Evolutionary conservation across 1,140 invertebrate species (phyloP).

Genomic region (Drosophila yakuba): DNA sequence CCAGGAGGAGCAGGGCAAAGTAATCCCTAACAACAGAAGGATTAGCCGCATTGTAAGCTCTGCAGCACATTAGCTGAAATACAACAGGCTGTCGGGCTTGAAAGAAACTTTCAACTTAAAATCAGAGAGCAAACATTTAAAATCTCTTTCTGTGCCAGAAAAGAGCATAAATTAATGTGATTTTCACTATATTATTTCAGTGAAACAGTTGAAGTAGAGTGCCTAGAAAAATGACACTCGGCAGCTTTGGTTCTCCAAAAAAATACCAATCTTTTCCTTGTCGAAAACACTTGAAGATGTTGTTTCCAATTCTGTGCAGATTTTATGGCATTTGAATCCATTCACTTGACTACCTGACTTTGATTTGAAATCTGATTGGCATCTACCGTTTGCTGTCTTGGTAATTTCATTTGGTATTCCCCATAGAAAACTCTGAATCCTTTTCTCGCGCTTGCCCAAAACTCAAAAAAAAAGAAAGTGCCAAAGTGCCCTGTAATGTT

Average conservation of each 20-base stretch:
- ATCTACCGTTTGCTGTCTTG: conserved; percentile 22
- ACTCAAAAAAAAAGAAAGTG: background rate
- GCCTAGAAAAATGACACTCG: no score
- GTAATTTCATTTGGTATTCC: conserved; percentile 31
- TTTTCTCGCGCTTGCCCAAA: background rate
- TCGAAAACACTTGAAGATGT: background rate
- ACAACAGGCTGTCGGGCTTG: background rate
- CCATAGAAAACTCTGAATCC: conserved; percentile 3
- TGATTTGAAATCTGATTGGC: conserved; percentile 28
- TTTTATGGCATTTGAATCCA: conserved; percentile 5
- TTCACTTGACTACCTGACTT: conserved; percentile 25
- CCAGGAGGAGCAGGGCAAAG: background rate
- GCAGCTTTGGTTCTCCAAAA: background rate
- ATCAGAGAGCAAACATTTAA: background rate
- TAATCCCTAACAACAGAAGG: conserved; percentile 3
- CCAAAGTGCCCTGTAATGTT: background rate
- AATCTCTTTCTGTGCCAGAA: background rate
- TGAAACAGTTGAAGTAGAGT: no score
- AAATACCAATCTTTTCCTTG: background rate
- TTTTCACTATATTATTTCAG: no score
- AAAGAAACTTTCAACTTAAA: background rate
- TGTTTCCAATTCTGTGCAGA: background rate
- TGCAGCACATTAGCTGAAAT: conserved; percentile 3
- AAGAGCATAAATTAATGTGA: no score
- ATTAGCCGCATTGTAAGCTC: background rate